Evolutionary conservation across 2,888 invertebrate genomes (phyloP), one percentile per base, ranked within the genome.

Genomic region (Polietes domitor): DNA sequence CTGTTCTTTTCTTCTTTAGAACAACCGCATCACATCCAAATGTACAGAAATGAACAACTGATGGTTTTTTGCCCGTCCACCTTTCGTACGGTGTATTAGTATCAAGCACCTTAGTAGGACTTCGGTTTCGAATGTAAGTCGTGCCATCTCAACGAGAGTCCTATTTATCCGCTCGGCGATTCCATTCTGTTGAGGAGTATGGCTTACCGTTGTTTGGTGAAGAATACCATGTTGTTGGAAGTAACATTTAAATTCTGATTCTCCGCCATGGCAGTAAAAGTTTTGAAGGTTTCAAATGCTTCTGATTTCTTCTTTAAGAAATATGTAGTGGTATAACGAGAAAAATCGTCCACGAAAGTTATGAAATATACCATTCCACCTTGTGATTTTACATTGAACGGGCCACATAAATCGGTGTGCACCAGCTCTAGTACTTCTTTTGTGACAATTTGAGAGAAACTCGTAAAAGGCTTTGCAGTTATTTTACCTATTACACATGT

Each of bases 171-270:
- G n/a, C n/a, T n/a, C n/a, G n/a, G 86, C 86, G 3, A 86, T 73
- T 12, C 87, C 86, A 58, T 87, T 87, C 75, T 86, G 86, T 71
- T 87, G 85, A 1, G 85, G 86, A 17, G 84, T 86, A 41, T 87
- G 85, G 24, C 72, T 58, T 17, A 79, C 78, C 0, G 86, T 75
- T 68, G 68, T 77, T 71, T 85, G 83, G 37, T 86, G 87, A n/a
- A 85, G 10, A 10, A 85, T 37, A 2, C 37, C 43, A 10, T 68
- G 19, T 43, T 32, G 32, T 15, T 19, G 15, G 77, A 43, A 68
- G 24, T 47, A 68, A 15, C 24, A 10, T 10, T 61, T 21, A 61
- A 61, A 61, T 32, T 80, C 68, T 80, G 74, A 12, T 61, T 50
- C 43, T 76, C 79, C n/a, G 43, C 79, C 63, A 82, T 81, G 12